Conservation (phyloP, 2,888 invertebrate genomes). For the Cecidostiba fungosa region DNA sequence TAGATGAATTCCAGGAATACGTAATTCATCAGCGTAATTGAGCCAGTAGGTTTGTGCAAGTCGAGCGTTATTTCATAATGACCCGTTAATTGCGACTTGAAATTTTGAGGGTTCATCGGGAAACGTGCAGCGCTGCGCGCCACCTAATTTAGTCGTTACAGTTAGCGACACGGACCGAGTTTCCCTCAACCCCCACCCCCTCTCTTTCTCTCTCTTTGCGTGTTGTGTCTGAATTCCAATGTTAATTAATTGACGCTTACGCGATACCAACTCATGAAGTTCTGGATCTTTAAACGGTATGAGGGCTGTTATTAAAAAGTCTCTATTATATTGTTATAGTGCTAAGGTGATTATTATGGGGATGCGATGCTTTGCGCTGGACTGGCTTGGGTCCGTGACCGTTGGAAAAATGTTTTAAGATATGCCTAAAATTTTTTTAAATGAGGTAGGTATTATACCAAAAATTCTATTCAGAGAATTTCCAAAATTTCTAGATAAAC, state of each 20-base stretch:
- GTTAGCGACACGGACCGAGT: neutral
- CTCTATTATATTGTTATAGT: neutral
- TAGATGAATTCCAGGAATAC: slow-evolving; percentile 72
- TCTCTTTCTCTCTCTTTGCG: too few relatives aligned
- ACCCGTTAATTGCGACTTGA: slow-evolving; percentile 70
- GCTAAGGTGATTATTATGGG: too few relatives aligned
- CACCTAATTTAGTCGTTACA: neutral
- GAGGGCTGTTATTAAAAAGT: too few relatives aligned
- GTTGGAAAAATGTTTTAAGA: too few relatives aligned
- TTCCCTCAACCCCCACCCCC: neutral
- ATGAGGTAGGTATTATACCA: too few relatives aligned
- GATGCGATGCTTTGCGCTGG: too few relatives aligned
- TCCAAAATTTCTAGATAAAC: too few relatives aligned
- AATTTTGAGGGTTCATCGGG: slow-evolving; percentile 61
- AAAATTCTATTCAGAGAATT: too few relatives aligned
- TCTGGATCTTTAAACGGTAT: neutral
- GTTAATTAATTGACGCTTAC: neutral
- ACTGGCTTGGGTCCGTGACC: too few relatives aligned
- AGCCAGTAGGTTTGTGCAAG: slow-evolving; percentile 66
- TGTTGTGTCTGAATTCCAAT: too few relatives aligned
- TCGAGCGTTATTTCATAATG: slow-evolving; percentile 70
- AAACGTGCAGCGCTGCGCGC: neutral
- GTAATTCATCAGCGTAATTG: slow-evolving; percentile 74
- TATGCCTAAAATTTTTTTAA: too few relatives aligned
- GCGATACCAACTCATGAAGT: neutral